These are phyloP conservation scores for Plebejus anna DNA, from an alignment of 2,888 invertebrate species.

Conservation along the genomic window DNA sequence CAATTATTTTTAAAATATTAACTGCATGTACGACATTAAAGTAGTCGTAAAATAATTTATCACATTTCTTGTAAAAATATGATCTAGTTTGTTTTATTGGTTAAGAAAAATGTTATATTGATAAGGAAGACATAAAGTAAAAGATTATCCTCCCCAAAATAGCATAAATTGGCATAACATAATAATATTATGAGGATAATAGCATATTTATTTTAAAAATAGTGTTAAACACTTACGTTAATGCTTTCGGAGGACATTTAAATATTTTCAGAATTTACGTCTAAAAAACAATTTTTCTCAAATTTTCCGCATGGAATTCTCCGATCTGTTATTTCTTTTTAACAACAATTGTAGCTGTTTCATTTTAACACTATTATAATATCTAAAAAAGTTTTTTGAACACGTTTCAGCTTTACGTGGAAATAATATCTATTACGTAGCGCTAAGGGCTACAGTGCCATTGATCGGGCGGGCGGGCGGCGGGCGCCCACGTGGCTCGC, in stretches of 20 bases:
- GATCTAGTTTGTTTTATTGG: background rate
- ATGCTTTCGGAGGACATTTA: background rate
- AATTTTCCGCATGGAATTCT: background rate
- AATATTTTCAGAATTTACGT: background rate
- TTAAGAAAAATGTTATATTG: background rate
- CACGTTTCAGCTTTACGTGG: background rate
- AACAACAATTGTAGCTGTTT: background rate
- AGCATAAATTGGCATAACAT: background rate
- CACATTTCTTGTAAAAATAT: background rate
- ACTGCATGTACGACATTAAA: background rate
- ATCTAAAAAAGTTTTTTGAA: background rate
- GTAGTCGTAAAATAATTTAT: background rate
- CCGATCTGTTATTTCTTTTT: background rate
- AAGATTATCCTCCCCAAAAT: background rate
- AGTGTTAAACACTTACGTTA: background rate
- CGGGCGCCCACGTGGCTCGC: constrained; percentile 69
- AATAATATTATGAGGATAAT: background rate
- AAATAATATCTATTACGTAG: constrained; percentile 35
- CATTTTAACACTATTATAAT: background rate
- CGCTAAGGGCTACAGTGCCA: constrained; percentile 54
- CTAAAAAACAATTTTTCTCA: background rate
- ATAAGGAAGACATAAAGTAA: background rate
- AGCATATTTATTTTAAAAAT: background rate
- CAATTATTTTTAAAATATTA: background rate
- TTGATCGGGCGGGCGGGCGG: constrained; percentile 66